Evolutionary conservation across 2,797 vertebrate species (phyloP).

Genomic region (Todus mexicanus): DNA sequence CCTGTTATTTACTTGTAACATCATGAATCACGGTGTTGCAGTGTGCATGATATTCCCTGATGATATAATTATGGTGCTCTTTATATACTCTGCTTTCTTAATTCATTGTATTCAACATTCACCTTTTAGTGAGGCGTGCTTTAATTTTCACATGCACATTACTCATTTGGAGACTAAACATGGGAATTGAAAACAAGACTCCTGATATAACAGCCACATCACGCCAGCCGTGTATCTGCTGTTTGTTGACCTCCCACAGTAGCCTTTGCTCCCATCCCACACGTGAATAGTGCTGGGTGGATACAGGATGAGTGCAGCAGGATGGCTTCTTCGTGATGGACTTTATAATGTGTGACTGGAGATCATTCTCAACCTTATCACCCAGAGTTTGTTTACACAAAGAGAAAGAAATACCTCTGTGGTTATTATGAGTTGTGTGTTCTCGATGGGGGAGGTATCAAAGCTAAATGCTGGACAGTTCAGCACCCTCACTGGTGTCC

Average conservation of each 20-base stretch:
- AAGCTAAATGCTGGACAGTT: neutral
- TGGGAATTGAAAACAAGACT: neutral
- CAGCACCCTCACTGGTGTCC: neutral
- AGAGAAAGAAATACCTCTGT: neutral
- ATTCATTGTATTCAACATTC: constrained; percentile 9
- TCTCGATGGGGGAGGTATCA: neutral
- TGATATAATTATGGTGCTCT: constrained; percentile 10
- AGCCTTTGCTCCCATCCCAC: neutral
- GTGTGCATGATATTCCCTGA: neutral
- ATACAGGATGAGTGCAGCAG: neutral
- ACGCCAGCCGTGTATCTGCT: accelerated
- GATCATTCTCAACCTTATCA: neutral
- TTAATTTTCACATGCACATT: neutral
- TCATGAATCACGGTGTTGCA: neutral
- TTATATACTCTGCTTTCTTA: neutral
- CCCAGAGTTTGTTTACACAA: accelerated
- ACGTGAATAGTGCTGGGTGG: neutral
- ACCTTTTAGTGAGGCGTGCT: neutral
- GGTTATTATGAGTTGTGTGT: neutral
- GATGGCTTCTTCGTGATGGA: neutral
- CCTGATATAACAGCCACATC: neutral
- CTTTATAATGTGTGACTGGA: neutral
- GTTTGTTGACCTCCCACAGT: neutral
- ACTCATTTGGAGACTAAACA: neutral
- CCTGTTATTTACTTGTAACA: constrained; percentile 26